Conservation (phyloP, 2,797 vertebrate species). For the Periophthalmus magnuspinnatus region DNA sequence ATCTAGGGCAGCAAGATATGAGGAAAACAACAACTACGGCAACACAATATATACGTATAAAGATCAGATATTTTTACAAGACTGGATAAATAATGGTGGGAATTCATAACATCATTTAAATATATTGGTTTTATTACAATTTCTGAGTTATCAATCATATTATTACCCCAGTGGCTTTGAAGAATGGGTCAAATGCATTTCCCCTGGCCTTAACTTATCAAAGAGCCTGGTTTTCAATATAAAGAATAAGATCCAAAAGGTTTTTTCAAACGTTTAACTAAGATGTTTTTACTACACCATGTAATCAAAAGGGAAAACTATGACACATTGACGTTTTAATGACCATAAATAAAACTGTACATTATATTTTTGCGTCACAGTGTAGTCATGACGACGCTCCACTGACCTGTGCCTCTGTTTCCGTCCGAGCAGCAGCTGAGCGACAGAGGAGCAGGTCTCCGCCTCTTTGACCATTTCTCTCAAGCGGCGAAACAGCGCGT, state of each 20-base stretch:
- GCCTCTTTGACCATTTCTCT: conserved; percentile 96
- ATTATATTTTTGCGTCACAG: too few species aligned
- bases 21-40: neutral
- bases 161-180: too few species aligned
- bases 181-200: too few species aligned
- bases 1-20: neutral
- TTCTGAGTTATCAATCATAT: too few species aligned
- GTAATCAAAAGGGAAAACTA: too few species aligned
- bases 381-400: neutral
- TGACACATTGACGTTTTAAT: too few species aligned
- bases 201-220: too few species aligned
- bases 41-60: neutral
- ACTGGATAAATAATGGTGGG: neutral
- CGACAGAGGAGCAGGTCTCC: conserved; percentile 96
- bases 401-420: conserved; percentile 93
- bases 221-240: neutral
- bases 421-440: conserved; percentile 93
- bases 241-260: neutral
- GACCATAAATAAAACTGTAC: too few species aligned
- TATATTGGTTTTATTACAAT: too few species aligned
- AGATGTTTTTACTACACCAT: too few species aligned
- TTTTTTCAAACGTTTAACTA: too few species aligned
- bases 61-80: too few species aligned
- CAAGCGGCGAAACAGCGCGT: conserved; percentile 88
- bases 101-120: neutral